phyloP scores from a whole-genome alignment of 2,113 vertebrate genomes.

The Okapia johnstoni region DNA sequence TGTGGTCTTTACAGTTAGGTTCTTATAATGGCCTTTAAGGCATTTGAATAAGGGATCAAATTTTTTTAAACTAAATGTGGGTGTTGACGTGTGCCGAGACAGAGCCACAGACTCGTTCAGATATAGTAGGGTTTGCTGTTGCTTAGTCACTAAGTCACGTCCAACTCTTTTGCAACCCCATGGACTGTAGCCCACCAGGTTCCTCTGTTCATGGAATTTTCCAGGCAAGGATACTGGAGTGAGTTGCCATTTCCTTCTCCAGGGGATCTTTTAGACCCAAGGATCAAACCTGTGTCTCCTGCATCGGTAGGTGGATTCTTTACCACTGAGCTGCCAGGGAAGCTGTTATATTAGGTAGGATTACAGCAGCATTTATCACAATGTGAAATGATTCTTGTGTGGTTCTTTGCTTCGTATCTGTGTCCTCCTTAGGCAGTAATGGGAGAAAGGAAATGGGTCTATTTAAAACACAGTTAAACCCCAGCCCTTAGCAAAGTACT shows the following conservation, averaged over 20 bases:
- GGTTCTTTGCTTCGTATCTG: not conserved
- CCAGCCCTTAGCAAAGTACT: not conserved
- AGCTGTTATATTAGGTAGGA: not conserved
- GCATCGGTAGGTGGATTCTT: not conserved
- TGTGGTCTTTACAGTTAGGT: not conserved
- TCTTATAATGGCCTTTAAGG: not conserved
- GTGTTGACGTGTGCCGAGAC: not conserved
- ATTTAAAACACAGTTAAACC: not conserved
- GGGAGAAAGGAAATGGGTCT: not conserved
- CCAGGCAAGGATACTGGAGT: not conserved
- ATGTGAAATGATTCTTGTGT: not conserved
- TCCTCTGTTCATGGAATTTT: not conserved
- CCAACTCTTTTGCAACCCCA: not conserved
- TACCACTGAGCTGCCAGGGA: not conserved
- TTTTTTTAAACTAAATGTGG: not conserved
- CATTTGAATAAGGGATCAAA: not conserved
- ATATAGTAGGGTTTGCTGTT: not conserved
- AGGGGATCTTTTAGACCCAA: not conserved
- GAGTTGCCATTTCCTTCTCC: not conserved
- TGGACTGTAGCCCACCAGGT: not conserved
- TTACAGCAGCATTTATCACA: not conserved
- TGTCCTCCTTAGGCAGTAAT: not conserved
- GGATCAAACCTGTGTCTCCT: not conserved
- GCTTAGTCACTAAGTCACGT: not conserved
- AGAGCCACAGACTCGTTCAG: not conserved